Evolutionary conservation across 2,113 vertebrate species (phyloP), one percentile per base, ranked within the genome.

Genomic region (Oreochromis tanganicae): DNA sequence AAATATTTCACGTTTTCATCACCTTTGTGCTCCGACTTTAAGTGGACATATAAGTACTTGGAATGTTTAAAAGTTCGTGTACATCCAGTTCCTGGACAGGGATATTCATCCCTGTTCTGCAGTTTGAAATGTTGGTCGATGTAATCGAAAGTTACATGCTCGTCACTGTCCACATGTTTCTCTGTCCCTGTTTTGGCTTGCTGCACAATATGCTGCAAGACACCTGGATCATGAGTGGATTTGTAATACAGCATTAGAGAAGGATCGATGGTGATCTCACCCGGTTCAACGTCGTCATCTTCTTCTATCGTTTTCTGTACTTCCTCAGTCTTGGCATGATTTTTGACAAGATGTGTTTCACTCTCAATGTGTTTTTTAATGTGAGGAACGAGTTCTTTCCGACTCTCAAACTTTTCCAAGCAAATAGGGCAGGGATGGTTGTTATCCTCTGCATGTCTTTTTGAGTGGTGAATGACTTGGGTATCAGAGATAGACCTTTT

Each of bases 1-100:
- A 98, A 99, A 93, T 99, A 97, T 66, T 97, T 98, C 12, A 98
- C 97, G 9, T 99, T 99, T 66, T 98, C 97, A 16, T 99, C 98
- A 0, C 97, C 97, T 85, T 85, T 90, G 90, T 99, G 98, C 24
- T 99, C 98, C 0, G 97, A 97, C 95, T 98, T 99, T 38, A 99
- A 93, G 85, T 99, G 99, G 1, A 99, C 97, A 2, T 98, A 98
- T 21, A 99, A 87, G 91, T 99, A 99, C 86, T 99, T 99, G 61
- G 98, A 99, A 55, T 99, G 98, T 83, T 99, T 99, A 88, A 99
- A 99, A 1, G 96, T 96, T 66, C 97, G 95, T 6, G 96, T 96
- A 73, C 99, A 99, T 61, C 97, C 97, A 0, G 98, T 98, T 36
- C 97, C 98, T 0, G 99, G 99, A 86, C 99, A 99, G 0, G 97